Base-by-base conservation (phyloP, 2,888 invertebrate species). In the Entomobrya multifasciata region DNA sequence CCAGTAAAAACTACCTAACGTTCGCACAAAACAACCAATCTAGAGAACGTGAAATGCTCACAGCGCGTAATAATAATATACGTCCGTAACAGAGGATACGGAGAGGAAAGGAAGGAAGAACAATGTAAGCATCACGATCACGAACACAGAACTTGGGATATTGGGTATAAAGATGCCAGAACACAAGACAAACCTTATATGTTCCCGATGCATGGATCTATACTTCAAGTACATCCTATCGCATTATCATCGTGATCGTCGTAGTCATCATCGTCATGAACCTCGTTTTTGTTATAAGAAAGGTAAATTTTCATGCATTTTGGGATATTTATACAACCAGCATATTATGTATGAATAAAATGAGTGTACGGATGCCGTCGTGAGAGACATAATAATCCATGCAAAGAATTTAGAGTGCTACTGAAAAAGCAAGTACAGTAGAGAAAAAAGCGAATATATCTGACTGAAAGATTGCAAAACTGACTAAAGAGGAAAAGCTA, bases 381-480 rank as follows among this genome's bases (percentile, higher is more conserved):
- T 55, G 84, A 77, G 44, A 65, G 74, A 67, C 67, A 84, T 84
- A 74, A 76, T 76, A 84, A 84, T 84, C 77, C 77, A 84, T 84
- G 76, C 84, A 84, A 84, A 55, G 84, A 84, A 84, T 84, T 84
- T 84, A 84, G 84, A 84, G 77, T 77, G 84, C 55, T 47, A 84
- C 76, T 84, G 84, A 77, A 84, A 82, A 67, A 67, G 67, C 67
- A 17, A 84, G 84, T 65, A 55, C 77, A 76, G n/a, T n/a, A n/a
- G n/a, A n/a, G n/a, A n/a, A n/a, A n/a, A n/a, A n/a, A n/a, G n/a
- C n/a, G n/a, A n/a, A n/a, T n/a, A n/a, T n/a, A n/a, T n/a, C 36
- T 44, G 20, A 67, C 41, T 41, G 0, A n/a, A 36, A 60, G 22
- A 27, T 15, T 25, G 15, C 10, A 13, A 72, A 67, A 20, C 72